phyloP scores from a whole-genome alignment of 2,797 vertebrate species.

The Hippoglossus hippoglossus region DNA sequence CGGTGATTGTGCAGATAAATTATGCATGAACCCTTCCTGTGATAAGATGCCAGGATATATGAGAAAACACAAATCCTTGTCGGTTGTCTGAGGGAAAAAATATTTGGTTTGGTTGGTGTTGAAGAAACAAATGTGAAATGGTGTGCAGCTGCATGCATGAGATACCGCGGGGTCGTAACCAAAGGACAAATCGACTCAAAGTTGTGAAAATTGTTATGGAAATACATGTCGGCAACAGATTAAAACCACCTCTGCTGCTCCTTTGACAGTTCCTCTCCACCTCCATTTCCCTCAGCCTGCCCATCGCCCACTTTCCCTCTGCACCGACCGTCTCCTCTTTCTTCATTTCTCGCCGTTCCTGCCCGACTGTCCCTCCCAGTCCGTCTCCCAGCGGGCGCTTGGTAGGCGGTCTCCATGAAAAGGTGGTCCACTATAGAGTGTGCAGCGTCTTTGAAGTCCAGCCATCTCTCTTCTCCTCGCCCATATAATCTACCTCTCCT shows the following conservation, averaged over 20 bases:
- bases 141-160: slow-evolving; percentile 20
- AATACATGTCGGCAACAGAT: slow-evolving; percentile 21
- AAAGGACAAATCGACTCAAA: slow-evolving; percentile 20
- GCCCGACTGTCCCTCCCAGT: slow-evolving; percentile 45
- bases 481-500: slow-evolving; percentile 10
- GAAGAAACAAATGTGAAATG: slow-evolving; percentile 11
- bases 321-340: slow-evolving; percentile 33
- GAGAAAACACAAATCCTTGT: neutral
- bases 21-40: neutral
- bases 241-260: slow-evolving; percentile 15
- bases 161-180: slow-evolving; percentile 10
- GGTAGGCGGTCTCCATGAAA: slow-evolving; percentile 57
- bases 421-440: slow-evolving; percentile 62
- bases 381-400: slow-evolving; percentile 54
- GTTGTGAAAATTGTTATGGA: slow-evolving; percentile 33
- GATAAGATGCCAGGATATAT: slow-evolving; percentile 2
- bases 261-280: slow-evolving; percentile 16
- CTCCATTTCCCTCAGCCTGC: slow-evolving; percentile 17
- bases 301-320: slow-evolving; percentile 13
- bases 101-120: slow-evolving; percentile 15
- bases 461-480: slow-evolving; percentile 42
- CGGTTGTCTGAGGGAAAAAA: slow-evolving; percentile 14
- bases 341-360: slow-evolving; percentile 29
- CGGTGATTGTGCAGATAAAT: neutral
- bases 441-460: slow-evolving; percentile 69